Evolutionary conservation across 2,797 vertebrate species (phyloP).

Genomic region (Denticeps clupeoides): DNA sequence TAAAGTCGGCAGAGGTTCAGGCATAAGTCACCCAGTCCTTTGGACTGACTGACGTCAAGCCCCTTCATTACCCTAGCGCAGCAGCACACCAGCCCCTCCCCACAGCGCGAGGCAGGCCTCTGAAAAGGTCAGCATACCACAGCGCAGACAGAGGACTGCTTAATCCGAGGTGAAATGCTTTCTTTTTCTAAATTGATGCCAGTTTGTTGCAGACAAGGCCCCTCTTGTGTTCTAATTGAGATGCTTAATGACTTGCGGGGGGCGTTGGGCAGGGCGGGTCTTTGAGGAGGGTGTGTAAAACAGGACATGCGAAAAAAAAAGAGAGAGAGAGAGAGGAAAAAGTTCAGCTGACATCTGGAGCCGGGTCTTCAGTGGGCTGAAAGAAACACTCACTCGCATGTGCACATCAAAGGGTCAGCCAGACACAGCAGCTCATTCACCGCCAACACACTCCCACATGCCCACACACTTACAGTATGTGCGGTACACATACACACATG

Average conservation of each 20-base stretch:
- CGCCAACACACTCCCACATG: no score
- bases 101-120: conserved; percentile 46
- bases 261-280: conserved; percentile 18
- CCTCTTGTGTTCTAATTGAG: conserved; percentile 49
- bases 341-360: conserved; percentile 46
- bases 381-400: conserved; percentile 24
- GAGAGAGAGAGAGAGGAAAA: no score
- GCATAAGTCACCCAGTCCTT: conserved; percentile 39
- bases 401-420: conserved; percentile 2
- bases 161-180: conserved; percentile 66
- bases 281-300: conserved; percentile 51
- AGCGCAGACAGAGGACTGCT: conserved; percentile 52
- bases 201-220: conserved; percentile 55
- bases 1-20: conserved; percentile 44
- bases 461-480: neutral
- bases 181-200: conserved; percentile 63
- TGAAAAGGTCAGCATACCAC: conserved; percentile 65
- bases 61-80: conserved; percentile 49
- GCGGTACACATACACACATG: neutral
- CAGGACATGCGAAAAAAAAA: conserved; percentile 50
- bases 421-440: no score
- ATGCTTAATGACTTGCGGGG: conserved; percentile 45
- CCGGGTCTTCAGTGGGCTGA: conserved; percentile 29
- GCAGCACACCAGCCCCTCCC: conserved; percentile 43
- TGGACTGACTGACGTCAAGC: conserved; percentile 52